Conservation (phyloP, 2,888 invertebrate species). For the Bellardia bayeri region DNA sequence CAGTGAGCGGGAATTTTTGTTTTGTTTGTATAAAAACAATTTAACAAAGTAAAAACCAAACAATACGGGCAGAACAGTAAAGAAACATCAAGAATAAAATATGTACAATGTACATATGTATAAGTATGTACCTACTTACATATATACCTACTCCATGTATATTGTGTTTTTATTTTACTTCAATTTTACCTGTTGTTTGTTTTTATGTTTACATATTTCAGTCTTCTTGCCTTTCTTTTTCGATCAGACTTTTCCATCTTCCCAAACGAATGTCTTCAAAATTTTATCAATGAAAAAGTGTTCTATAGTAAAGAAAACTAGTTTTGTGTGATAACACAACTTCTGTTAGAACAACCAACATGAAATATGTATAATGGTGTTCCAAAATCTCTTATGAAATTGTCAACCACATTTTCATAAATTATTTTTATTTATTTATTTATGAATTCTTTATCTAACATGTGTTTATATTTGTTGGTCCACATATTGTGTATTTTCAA, state of each 20-base stretch:
- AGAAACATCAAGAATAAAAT: not conserved
- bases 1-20: slow-evolving; percentile 6
- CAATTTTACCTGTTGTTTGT: not conserved
- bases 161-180: not conserved
- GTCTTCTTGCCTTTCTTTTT: not conserved
- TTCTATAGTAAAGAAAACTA: no score
- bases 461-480: not conserved
- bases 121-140: no score
- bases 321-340: not conserved
- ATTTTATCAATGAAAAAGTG: not conserved
- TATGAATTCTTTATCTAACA: not conserved
- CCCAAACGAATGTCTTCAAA: not conserved
- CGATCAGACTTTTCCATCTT: not conserved
- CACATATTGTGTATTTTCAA: not conserved
- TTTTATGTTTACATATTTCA: not conserved
- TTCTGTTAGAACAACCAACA: not conserved
- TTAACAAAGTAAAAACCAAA: not conserved
- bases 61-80: not conserved
- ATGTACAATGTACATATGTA: no score
- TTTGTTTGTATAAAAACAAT: not conserved
- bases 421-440: not conserved
- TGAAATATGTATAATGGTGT: not conserved
- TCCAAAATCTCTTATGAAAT: not conserved
- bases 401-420: not conserved
- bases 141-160: not conserved